Evolutionary conservation across 2,888 invertebrate genomes (phyloP), one percentile per base, ranked within the genome.

Genomic region (Cephus runcator): DNA sequence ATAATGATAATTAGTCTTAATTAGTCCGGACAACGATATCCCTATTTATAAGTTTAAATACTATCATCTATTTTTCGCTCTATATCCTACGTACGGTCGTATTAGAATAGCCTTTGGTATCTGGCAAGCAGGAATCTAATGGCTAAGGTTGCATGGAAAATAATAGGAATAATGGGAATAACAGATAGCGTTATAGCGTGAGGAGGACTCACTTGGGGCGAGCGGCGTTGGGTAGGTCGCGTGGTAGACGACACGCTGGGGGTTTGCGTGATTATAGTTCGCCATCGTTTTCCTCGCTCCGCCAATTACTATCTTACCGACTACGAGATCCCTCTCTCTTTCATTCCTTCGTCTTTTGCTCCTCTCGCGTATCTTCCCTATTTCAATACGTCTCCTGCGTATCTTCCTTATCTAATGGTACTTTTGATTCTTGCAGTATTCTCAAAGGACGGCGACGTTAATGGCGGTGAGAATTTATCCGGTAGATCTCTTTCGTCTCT

Each of bases 211-310:
- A 91, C 91, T 91, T 88, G 91, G 91, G 81, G 91, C 91, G 77
- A 91, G 89, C 80, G 91, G 91, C 88, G 90, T 91, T 86, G 91
- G 91, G 87, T 91, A 91, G 84, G 91, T 90, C 87, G 91, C 90
- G 87, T 91, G 91, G 88, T 91, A 91, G 83, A 91, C 90, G 85
- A 91, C 91, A 86, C 91, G 89, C 87, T 91, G 91, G 81, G 89
- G 86, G 85, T 89, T 90, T 87, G 90, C 87, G 88, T 90, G 90
- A 90, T 89, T 90, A 88, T 90, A 91, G 82, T 90, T 90, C 84
- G 91, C 90, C 91, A 91, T 91, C 68, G 73, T 78, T 76, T n/a
- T 68, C 68, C 69, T 40, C 75, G n/a, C 71, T 71, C 71, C 71
- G 3, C 71, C 33, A 71, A 71, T 71, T 71, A 34, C 34, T 71